Evolutionary conservation across 2,797 vertebrate species (phyloP).

Genomic region (Neoniphon sammara): DNA sequence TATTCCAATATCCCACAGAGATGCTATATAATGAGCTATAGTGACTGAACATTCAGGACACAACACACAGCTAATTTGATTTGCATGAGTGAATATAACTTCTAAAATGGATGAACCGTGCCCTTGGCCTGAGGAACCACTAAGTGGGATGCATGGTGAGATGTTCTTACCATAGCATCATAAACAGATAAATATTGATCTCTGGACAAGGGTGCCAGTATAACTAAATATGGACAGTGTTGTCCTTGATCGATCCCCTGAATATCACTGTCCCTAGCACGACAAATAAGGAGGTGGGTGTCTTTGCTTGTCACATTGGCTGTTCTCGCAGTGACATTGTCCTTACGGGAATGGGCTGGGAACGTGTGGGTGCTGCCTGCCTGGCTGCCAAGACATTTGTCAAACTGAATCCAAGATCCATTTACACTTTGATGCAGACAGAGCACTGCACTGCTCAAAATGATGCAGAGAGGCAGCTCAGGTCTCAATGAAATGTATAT

Average conservation of each 20-base stretch:
- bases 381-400: slow-evolving; percentile 54
- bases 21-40: background rate
- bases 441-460: slow-evolving; percentile 19
- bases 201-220: slow-evolving; percentile 33
- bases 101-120: slow-evolving; percentile 46
- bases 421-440: slow-evolving; percentile 37
- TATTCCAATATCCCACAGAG: slow-evolving; percentile 12
- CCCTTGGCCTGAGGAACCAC: slow-evolving; percentile 65
- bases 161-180: slow-evolving; percentile 64
- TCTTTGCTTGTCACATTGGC: slow-evolving; percentile 46
- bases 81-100: slow-evolving; percentile 40
- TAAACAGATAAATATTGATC: slow-evolving; percentile 76
- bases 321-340: slow-evolving; percentile 50
- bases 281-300: slow-evolving; percentile 36
- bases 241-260: slow-evolving; percentile 62
- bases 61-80: slow-evolving; percentile 44
- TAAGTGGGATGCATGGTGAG: slow-evolving; percentile 26
- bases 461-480: slow-evolving; percentile 18
- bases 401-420: slow-evolving; percentile 45
- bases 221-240: slow-evolving; percentile 50
- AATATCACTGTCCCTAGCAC: slow-evolving; percentile 36
- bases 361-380: slow-evolving; percentile 8
- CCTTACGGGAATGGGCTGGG: slow-evolving; percentile 35
- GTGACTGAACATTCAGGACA: slow-evolving; percentile 27
- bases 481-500: background rate